Evolutionary conservation across 1,140 invertebrate genomes (phyloP).

Genomic region (Linepithema humile): DNA sequence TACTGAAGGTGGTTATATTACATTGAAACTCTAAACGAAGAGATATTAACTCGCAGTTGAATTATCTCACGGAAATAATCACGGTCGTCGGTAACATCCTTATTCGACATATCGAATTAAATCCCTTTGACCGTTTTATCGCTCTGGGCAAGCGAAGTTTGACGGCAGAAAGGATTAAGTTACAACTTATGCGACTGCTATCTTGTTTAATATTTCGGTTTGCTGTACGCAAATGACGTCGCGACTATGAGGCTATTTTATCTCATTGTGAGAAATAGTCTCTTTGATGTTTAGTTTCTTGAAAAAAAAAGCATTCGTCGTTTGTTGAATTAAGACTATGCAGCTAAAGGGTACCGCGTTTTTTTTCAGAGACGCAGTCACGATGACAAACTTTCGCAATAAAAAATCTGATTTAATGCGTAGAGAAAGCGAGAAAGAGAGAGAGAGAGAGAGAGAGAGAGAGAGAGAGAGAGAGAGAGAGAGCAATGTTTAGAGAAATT

Average conservation of each 20-base stretch:
- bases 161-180: not conserved
- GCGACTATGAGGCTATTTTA: not conserved
- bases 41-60: not conserved
- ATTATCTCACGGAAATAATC: not conserved
- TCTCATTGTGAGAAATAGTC: not conserved
- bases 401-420: not conserved
- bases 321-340: not conserved
- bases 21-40: not conserved
- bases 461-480: too few relatives aligned
- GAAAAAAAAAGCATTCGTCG: not conserved
- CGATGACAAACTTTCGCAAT: not conserved
- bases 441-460: too few relatives aligned
- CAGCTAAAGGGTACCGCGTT: not conserved
- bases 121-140: too few relatives aligned
- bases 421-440: too few relatives aligned
- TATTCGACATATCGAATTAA: conserved; percentile 16
- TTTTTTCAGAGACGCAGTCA: not conserved
- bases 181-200: not conserved
- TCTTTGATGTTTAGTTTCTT: conserved; percentile 7
- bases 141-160: not conserved
- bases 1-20: not conserved
- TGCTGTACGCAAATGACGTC: not conserved
- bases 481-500: too few relatives aligned
- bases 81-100: not conserved
- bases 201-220: not conserved